These are phyloP conservation scores for Reticulitermes speratus DNA, from an alignment of 1,140 invertebrate genomes.

Conservation along the genomic window DNA sequence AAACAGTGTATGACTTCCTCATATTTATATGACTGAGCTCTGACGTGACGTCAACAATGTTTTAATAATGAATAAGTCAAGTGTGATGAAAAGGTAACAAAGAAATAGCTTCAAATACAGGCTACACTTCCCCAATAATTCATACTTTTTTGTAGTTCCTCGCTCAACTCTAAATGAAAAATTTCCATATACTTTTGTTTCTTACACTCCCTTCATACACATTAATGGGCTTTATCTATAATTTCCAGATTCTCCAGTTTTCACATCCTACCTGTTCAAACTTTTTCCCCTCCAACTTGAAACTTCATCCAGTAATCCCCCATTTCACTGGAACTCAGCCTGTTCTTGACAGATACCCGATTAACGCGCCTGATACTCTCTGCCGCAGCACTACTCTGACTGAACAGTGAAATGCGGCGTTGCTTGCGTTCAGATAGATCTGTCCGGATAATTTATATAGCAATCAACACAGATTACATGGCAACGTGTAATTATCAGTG, in stretches of 20 bases:
- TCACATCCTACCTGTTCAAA: conserved; percentile 14
- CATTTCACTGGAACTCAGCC: neutral
- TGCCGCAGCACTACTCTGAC: neutral
- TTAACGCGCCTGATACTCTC: neutral
- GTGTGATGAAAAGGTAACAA: too few species aligned
- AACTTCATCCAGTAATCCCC: conserved; percentile 14
- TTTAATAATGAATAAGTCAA: too few species aligned
- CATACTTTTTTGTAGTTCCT: neutral
- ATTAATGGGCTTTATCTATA: neutral
- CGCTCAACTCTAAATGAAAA: neutral
- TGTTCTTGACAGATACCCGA: conserved; percentile 14
- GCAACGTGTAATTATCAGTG: neutral
- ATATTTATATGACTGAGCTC: too few species aligned
- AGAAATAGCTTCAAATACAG: too few species aligned
- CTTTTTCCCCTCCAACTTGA: conserved; percentile 2
- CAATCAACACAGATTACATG: neutral
- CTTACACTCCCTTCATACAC: neutral
- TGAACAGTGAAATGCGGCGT: too few species aligned
- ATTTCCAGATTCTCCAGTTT: conserved; percentile 6
- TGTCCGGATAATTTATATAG: conserved; percentile 5
- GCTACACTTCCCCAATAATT: too few species aligned
- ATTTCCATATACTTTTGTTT: neutral
- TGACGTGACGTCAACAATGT: too few species aligned
- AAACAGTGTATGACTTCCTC: too few species aligned
- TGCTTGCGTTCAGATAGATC: neutral